Base-by-base conservation (phyloP, 2,888 invertebrate species). In the Busseola fusca region DNA sequence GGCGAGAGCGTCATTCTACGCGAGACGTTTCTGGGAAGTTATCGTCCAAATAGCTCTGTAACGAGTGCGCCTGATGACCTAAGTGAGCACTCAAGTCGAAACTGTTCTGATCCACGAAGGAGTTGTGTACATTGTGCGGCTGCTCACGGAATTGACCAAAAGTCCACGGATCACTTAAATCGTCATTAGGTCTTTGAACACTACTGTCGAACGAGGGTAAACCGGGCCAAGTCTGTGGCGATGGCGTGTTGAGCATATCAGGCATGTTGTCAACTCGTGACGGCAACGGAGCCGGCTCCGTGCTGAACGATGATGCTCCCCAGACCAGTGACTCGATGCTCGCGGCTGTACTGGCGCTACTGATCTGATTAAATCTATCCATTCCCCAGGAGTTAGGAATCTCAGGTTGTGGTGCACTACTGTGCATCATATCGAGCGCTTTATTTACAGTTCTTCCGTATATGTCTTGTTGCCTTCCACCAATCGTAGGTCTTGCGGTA, bases 91-190 rank as follows among this genome's bases (percentile, higher is more conserved):
- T 91, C 82, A 94, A 88, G 82, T 95, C 95, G 87, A 93, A 94
- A 78, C 87, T 92, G 81, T 86, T 93, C 82, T 94, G 94, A 82
- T 94, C 94, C 69, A 93, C 92, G 80, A 94, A 95, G 42, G 92
- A 89, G 79, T 93, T 90, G 88, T 92, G 93, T 90, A 90, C 86
- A 79, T 91, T 91, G 69, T 91, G 91, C 12, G 94, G 92, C 76
- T 94, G 94, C 76, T 95, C 94, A 78, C 94, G 93, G 83, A 94
- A 94, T 86, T 93, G 94, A 60, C 93, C 93, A 74, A 94, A 83
- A 59, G 91, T 90, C 94, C 95, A 94, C 78, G 94, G 94, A 76
- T 95, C 94, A 80, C 89, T 87, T 63, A 91, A 76, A 57, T 89
- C 89, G 58, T 91, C 91, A 83, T 88, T 87, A 57, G 87, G 80